Evolutionary conservation across 1,140 invertebrate genomes (phyloP), one percentile per base, ranked within the genome.

Genomic region (Aphidius ervi): DNA sequence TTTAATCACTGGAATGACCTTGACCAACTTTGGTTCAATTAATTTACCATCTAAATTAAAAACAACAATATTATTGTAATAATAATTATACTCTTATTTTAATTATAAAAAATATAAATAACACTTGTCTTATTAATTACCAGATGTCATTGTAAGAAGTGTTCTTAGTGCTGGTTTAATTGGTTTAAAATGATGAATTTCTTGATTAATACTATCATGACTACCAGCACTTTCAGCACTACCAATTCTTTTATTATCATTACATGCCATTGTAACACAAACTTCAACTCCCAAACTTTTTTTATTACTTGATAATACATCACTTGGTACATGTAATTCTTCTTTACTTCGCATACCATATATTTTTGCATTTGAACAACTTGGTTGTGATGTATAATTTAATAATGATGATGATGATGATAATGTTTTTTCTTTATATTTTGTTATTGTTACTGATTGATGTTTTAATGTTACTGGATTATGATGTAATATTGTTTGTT

Each of bases 121-220:
- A 53, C 43, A 67, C 41, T 10, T 41, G 9, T 6, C 23, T 46
- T 9, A 37, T 49, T 46, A 23, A 10, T 58, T 61, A 78, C 77
- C 79, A 61, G 69, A 63, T 63, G 71, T 70, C 42, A 70, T 56
- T 64, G 74, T 73, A 8, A 81, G 64, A 7, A 78, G 71, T 9
- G 79, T 81, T 57, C 80, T 76, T 54, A 83, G 82, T 64, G 81
- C 78, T 39, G 80, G 76, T 65, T 81, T 81, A 46, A 84, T 84
- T 20, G 83, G 83, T 63, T 84, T 84, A 55, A 85, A 85, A 65
- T 83, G 79, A 69, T 83, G 83, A 65, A 84, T 82, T 66, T 85
- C 83, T 65, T 82, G 82, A 66, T 83, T 82, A 42, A 85, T 81
- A 61, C 82, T 84, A 62, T 85, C 83, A 54, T 81, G 82, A 70